Conservation (phyloP, 2,797 vertebrate species). For the Dallia pectoralis region DNA sequence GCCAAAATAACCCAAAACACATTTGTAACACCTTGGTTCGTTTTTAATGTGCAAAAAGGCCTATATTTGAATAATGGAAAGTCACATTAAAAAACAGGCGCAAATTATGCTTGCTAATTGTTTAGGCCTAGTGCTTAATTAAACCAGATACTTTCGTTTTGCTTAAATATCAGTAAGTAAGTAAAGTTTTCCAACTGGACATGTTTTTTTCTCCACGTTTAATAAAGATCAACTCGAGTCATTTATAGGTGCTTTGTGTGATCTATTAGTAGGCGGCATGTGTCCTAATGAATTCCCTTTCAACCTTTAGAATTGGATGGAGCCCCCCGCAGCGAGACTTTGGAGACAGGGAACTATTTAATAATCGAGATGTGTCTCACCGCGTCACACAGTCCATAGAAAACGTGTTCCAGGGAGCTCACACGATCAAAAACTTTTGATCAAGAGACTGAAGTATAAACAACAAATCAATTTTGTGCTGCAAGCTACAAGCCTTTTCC, state of each 20-base stretch:
- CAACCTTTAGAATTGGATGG: conserved; percentile 57
- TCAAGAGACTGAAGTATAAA: neutral
- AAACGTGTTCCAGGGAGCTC: conserved; percentile 26
- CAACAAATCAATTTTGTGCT: neutral
- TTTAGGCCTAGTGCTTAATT: neutral
- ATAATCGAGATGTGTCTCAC: conserved; percentile 48
- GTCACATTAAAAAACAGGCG: neutral
- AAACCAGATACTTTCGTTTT: neutral
- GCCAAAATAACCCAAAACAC: conserved; percentile 18
- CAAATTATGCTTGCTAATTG: neutral
- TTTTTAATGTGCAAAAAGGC: too few species aligned
- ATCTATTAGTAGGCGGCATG: conserved; percentile 57
- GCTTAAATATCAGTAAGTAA: neutral
- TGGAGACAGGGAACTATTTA: conserved; percentile 66
- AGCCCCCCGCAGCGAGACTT: conserved; percentile 53
- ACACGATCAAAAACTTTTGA: conserved; percentile 2
- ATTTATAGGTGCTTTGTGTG: conserved; percentile 56
- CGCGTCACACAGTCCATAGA: conserved; percentile 39
- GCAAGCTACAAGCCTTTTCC: neutral
- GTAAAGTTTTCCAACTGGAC: conserved; percentile 69
- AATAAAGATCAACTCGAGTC: conserved; percentile 60
- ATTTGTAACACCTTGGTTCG: too few species aligned
- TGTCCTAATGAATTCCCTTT: conserved; percentile 69
- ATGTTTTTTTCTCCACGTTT: conserved; percentile 58
- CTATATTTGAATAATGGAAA: too few species aligned